Base-by-base conservation (phyloP, 2,797 vertebrate species). In the Lepilemur ruficaudatus region DNA sequence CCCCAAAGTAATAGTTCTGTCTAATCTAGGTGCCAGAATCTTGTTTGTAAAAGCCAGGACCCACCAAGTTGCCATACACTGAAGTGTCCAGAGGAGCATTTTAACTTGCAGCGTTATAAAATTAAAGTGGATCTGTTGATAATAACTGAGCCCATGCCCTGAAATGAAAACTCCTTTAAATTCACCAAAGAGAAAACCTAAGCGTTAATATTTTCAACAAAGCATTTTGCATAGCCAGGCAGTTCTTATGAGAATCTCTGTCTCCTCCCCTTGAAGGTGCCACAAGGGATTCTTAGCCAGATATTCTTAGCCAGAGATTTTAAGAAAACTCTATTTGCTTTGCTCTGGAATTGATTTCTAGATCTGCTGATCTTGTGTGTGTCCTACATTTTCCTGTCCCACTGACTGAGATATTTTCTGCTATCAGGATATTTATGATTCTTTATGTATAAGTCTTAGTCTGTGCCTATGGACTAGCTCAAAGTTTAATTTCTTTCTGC, bases 201-300 rank as follows among this genome's bases (percentile, higher is more conserved):
- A 50, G 32, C 43, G 67, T 73, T 93, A 69, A 18, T 80, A 65
- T 48, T 82, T 95, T 95, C 88, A 88, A 95, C 52, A 84, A 43
- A 61, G 3, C 11, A 41, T 67, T 95, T 96, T 84, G 10, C 14
- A 2, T 32, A 91, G 46, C 22, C n/a, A 61, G 4, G 4, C 25
- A 57, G 13, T 57, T 93, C 80, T 72, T 87, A 86, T 0, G 83
- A 78, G 35, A 78, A 14, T 50, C 59, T 75, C 22, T 8, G 32
- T 48, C 32, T 67, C 52, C 69, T 85, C 67, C 17, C 38, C 28
- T 55, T 88, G 13, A 79, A 91, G 18, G 41, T 65, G 30, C 14
- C 23, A 18, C 20, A 79, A 79, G 89, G 57, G 57, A 69, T 93
- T 94, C 82, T 85, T 81, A 80, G 69, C 22, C 55, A 83, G 15